Conservation (phyloP, 2,888 invertebrate species). For the Melieria omissa region DNA sequence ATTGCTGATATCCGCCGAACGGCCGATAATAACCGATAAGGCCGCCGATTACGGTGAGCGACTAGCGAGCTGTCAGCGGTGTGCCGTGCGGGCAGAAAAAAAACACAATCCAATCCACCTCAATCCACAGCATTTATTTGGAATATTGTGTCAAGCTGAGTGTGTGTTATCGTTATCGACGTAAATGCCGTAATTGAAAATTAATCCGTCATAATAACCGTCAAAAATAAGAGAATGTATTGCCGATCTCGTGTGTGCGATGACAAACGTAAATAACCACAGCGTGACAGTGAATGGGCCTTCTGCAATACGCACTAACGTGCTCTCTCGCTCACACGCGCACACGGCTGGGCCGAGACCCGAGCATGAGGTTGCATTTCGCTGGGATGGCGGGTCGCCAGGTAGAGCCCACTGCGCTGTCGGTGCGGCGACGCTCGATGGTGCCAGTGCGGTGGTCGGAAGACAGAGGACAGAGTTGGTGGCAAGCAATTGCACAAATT, state of each 20-base stretch:
- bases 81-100: background rate
- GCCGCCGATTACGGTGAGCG: background rate
- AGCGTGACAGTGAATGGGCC: too few relatives aligned
- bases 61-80: background rate
- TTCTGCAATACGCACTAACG: too few relatives aligned
- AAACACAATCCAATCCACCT: slow-evolving; percentile 20
- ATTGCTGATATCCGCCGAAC: slow-evolving; percentile 49
- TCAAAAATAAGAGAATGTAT: slow-evolving; percentile 50
- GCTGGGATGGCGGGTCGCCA: too few relatives aligned
- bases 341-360: too few relatives aligned
- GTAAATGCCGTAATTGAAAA: slow-evolving; percentile 58
- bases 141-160: background rate
- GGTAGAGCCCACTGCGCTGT: background rate
- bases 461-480: background rate
- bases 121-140: slow-evolving; percentile 15
- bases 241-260: slow-evolving; percentile 28
- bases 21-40: slow-evolving; percentile 44
- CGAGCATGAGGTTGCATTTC: too few relatives aligned
- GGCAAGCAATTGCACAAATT: slow-evolving; percentile 28
- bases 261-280: background rate
- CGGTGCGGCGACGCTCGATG: background rate
- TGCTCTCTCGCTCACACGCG: too few relatives aligned
- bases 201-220: slow-evolving; percentile 66
- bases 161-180: slow-evolving; percentile 12
- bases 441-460: slow-evolving; percentile 3